phyloP scores from a whole-genome alignment of 2,797 vertebrate genomes.

The Varecia variegata region DNA sequence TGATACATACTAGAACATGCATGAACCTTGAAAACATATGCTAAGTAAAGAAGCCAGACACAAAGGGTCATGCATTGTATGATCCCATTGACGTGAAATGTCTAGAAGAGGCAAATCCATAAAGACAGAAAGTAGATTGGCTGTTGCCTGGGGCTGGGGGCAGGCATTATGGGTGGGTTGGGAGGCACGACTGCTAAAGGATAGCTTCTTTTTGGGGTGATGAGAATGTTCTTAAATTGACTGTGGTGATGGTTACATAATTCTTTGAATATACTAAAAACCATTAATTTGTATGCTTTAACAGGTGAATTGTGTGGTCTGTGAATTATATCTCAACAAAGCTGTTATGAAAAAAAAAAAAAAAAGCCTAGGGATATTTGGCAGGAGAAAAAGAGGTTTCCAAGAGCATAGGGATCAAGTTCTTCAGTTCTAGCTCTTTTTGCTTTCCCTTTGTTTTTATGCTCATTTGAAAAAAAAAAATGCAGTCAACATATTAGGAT shows the following conservation, averaged over 20 bases:
- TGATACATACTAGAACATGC: neutral
- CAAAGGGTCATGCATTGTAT: accelerated
- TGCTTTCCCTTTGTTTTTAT: neutral
- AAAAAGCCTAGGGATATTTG: neutral
- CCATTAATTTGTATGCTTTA: neutral
- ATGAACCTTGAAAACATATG: neutral
- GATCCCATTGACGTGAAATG: neutral
- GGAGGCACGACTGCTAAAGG: neutral
- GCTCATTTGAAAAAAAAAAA: neutral
- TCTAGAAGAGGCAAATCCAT: neutral
- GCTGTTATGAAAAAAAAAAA: neutral
- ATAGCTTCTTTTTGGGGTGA: neutral
- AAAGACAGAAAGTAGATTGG: neutral
- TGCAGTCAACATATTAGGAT: accelerated
- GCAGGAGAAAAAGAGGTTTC: neutral
- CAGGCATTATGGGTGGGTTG: neutral
- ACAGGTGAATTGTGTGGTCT: neutral
- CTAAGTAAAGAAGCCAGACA: neutral
- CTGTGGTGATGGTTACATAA: neutral
- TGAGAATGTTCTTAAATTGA: neutral
- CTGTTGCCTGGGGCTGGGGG: neutral
- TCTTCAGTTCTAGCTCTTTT: neutral
- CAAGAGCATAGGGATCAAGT: neutral
- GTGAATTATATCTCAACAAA: neutral
- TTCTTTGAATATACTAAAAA: neutral